Percentiles rank a stretch among this genome's conserved stretches.
Conservation (phyloP, 2,797 vertebrate genomes). For the Orestias chungarensis region DNA sequence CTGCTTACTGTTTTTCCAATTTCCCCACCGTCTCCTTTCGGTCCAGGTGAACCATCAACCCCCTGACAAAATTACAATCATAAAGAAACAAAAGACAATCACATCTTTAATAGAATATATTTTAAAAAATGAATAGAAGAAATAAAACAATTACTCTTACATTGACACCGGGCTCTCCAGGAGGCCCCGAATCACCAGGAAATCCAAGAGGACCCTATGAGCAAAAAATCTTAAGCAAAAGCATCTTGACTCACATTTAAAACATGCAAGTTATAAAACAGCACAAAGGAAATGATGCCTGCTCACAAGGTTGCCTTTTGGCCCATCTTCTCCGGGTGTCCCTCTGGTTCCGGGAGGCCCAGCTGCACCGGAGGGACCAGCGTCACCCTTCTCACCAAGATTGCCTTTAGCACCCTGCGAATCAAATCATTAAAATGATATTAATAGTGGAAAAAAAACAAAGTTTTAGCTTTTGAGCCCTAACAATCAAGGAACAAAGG, state of each 20-base stretch:
- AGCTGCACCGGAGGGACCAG: slow-evolving; percentile 83
- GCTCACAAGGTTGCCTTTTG: slow-evolving; percentile 89
- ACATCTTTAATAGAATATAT: not conserved
- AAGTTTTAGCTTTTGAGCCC: slow-evolving; percentile 1
- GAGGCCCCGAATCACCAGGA: slow-evolving; percentile 87
- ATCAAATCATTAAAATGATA: slow-evolving; percentile 13
- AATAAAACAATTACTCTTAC: slow-evolving; percentile 65
- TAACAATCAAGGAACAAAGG: not conserved
- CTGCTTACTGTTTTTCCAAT: slow-evolving; percentile 80
- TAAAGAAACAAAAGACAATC: not conserved
- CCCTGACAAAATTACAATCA: slow-evolving; percentile 75
- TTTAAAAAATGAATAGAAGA: not conserved
- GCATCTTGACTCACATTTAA: slow-evolving; percentile 15
- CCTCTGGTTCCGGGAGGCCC: slow-evolving; percentile 90
- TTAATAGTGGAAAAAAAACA: not conserved
- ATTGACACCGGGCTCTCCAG: slow-evolving; percentile 85
- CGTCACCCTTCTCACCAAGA: slow-evolving; percentile 89
- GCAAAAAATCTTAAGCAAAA: slow-evolving; percentile 13
- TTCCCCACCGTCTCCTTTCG: slow-evolving; percentile 89
- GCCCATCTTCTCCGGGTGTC: slow-evolving; percentile 88
- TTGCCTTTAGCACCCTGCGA: slow-evolving; percentile 87
- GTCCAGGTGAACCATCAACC: slow-evolving; percentile 82
- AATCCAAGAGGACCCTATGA: slow-evolving; percentile 88
- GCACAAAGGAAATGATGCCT: slow-evolving; percentile 19
- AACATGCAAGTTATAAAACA: slow-evolving; percentile 17